Conservation (phyloP, 2,113 vertebrate genomes). For the Pogona vitticeps region DNA sequence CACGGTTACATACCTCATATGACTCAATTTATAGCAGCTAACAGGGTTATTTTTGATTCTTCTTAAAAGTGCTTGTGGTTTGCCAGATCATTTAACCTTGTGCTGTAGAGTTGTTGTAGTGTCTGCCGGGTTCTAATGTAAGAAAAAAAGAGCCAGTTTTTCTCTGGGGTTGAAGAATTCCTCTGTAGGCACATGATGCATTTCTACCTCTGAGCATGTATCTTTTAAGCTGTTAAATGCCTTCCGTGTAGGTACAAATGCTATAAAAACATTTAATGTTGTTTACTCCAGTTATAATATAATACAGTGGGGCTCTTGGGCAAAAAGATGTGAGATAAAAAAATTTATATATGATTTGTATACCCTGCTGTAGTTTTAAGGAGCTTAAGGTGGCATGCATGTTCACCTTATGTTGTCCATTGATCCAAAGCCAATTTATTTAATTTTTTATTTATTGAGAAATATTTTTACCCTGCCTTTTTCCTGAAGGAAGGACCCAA, state of each 20-base stretch:
- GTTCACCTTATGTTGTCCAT: neutral
- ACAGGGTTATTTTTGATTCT: too few species aligned
- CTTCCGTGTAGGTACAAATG: neutral
- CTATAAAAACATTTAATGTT: neutral
- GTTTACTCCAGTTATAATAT: too few species aligned
- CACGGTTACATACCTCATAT: neutral
- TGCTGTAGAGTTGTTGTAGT: neutral
- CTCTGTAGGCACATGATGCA: neutral
- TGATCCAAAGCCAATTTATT: neutral
- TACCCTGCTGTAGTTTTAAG: neutral
- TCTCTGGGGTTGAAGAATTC: neutral
- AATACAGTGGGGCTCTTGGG: too few species aligned
- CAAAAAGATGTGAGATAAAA: too few species aligned
- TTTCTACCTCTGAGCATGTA: neutral
- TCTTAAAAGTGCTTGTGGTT: neutral
- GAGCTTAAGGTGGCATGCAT: neutral
- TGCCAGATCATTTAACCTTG: neutral
- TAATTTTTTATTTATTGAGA: neutral
- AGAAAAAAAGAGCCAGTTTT: neutral
- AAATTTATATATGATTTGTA: neutral
- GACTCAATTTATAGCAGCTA: neutral
- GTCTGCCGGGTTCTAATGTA: neutral
- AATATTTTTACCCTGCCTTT: neutral
- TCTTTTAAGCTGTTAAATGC: too few species aligned
- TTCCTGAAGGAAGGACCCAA: too few species aligned